Percentiles rank a stretch among this genome's conserved stretches.
phyloP scores from a whole-genome alignment of 2,888 invertebrate genomes.

The Eueremaeus valkanovi region DNA sequence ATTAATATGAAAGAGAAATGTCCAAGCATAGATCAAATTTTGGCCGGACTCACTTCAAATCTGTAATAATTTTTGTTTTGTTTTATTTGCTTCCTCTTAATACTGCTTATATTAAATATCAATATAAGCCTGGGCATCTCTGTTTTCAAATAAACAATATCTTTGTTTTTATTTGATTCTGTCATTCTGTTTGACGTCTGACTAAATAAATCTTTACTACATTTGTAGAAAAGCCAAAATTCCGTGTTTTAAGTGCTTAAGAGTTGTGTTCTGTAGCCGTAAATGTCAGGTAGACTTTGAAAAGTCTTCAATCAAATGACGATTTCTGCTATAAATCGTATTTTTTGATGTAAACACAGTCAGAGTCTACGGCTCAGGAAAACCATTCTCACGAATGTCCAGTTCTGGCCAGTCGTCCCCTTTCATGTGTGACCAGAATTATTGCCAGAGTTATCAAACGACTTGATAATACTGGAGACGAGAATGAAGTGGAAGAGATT shows the following conservation, averaged over 20 bases:
- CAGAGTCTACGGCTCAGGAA: neutral
- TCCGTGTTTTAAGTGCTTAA: constrained; percentile 19
- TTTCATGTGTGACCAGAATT: constrained; percentile 31
- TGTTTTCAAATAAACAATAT: too few species aligned
- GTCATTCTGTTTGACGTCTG: too few species aligned
- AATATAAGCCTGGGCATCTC: too few species aligned
- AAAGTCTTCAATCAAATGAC: neutral
- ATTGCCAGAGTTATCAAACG: constrained; percentile 31
- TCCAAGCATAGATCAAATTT: too few species aligned
- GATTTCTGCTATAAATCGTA: neutral
- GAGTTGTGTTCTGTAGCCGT: constrained; percentile 21
- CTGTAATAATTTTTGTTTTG: too few species aligned
- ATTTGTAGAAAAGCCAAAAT: neutral
- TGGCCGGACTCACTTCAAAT: too few species aligned
- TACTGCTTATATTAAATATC: too few species aligned
- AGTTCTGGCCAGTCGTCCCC: constrained; percentile 31
- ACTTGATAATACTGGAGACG: neutral
- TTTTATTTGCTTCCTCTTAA: too few species aligned
- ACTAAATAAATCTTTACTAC: neutral
- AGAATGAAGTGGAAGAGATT: constrained; percentile 19
- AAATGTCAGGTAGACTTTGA: constrained; percentile 27
- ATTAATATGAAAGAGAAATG: too few species aligned
- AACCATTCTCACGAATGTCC: constrained; percentile 34
- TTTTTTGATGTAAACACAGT: neutral
- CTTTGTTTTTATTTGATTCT: too few species aligned